A percentile compares a stretch with the other conserved stretches of the same genome.
These are phyloP conservation scores for Ctenochaetus hawaiiensis DNA, from an alignment of 2,797 vertebrate genomes.

Conservation along the genomic window DNA sequence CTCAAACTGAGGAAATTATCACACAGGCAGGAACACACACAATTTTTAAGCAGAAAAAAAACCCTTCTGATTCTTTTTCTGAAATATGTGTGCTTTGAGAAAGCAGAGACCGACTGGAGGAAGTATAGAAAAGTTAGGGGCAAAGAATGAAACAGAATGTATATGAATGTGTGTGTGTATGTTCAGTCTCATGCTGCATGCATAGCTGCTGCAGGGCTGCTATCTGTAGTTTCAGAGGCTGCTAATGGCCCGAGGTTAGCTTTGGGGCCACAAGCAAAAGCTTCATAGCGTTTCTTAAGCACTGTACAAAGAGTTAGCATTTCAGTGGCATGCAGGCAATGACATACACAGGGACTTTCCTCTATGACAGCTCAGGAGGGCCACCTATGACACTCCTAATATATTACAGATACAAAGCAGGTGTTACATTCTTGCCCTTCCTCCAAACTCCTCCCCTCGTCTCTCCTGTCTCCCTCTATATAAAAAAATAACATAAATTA, in stretches of 20 bases:
- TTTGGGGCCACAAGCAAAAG: constrained; percentile 37
- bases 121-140: constrained; percentile 17
- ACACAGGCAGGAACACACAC: constrained; percentile 38
- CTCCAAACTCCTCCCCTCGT: constrained; percentile 5
- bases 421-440: constrained; percentile 15
- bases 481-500: constrained; percentile 52
- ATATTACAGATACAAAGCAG: constrained; percentile 35
- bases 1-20: constrained; percentile 74
- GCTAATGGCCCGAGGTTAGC: constrained; percentile 48
- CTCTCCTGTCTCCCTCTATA: constrained; percentile 10
- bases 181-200: constrained; percentile 16
- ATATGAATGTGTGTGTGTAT: background rate
- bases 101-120: constrained; percentile 26
- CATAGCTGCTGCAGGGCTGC: constrained; percentile 19
- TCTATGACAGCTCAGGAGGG: constrained; percentile 14
- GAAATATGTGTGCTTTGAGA: constrained; percentile 23
- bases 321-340: constrained; percentile 20
- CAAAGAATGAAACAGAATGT: constrained; percentile 24
- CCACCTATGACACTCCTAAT: constrained; percentile 19
- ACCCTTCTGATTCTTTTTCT: constrained; percentile 31
- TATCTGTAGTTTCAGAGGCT: constrained; percentile 44
- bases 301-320: constrained; percentile 9
- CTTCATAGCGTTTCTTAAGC: constrained; percentile 27
- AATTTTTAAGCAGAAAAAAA: constrained; percentile 3
- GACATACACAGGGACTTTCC: constrained; percentile 20